Percentiles rank a stretch among this genome's conserved stretches.
These are phyloP conservation scores for Onthophagus taurus DNA, from an alignment of 1,140 invertebrate genomes.

Conservation along the genomic window DNA sequence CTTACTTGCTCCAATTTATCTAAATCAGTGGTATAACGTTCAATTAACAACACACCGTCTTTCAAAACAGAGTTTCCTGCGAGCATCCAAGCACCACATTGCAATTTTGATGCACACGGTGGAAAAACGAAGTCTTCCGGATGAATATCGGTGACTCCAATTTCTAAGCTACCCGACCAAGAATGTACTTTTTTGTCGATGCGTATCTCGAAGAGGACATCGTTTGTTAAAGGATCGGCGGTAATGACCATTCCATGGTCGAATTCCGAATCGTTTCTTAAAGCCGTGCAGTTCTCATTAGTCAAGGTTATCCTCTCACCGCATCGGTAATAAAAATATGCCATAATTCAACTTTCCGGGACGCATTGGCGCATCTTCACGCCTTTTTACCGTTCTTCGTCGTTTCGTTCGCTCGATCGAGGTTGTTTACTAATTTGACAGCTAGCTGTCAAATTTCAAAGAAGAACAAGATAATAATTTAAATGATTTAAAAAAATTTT, in stretches of 20 bases:
- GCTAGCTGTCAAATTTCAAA: too few relatives aligned
- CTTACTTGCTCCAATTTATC: constrained; percentile 74
- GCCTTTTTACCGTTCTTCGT: not conserved
- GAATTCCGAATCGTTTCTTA: constrained; percentile 67
- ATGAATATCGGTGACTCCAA: constrained; percentile 79
- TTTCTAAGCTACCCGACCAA: constrained; percentile 88
- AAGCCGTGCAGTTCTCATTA: constrained; percentile 73
- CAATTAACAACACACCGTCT: constrained; percentile 68
- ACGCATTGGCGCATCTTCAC: not conserved
- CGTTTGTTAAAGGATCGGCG: constrained; percentile 67
- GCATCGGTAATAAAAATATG: constrained; percentile 67
- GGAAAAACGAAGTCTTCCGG: constrained; percentile 73
- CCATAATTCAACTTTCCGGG: constrained; percentile 16
- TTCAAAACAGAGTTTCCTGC: constrained; percentile 74
- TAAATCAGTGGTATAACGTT: constrained; percentile 76
- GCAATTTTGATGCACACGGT: constrained; percentile 72
- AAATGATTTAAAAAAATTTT: not conserved
- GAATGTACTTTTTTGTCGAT: constrained; percentile 80
- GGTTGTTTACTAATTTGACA: not conserved
- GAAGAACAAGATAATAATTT: too few relatives aligned
- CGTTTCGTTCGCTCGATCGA: not conserved
- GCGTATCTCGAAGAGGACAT: constrained; percentile 79
- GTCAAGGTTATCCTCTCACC: constrained; percentile 69
- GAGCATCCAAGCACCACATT: constrained; percentile 83
- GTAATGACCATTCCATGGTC: constrained; percentile 81